Conservation (phyloP, 2,113 vertebrate genomes). For the Aptenodytes forsteri region DNA sequence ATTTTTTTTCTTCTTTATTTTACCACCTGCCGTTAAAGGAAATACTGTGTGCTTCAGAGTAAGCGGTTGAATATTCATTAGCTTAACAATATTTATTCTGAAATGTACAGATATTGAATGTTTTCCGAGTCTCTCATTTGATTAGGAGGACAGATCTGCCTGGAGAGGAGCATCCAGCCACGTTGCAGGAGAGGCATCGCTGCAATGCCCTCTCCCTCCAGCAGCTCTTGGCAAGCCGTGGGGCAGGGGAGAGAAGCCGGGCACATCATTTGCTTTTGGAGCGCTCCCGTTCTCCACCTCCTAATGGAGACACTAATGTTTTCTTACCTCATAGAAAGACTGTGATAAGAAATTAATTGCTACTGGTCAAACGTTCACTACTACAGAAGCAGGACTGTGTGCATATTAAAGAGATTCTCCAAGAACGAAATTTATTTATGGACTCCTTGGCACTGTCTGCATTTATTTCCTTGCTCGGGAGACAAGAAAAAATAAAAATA, state of each 20-base stretch:
- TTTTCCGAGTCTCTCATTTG: background rate
- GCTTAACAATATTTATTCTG: background rate
- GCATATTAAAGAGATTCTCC: slow-evolving; percentile 42
- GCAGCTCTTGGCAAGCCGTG: background rate
- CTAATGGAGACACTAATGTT: slow-evolving; percentile 51
- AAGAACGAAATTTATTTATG: slow-evolving; percentile 22
- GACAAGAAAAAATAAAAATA: background rate
- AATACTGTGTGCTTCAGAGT: background rate
- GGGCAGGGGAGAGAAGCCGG: background rate
- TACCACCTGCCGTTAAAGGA: background rate
- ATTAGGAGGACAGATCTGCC: background rate
- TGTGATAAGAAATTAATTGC: slow-evolving; percentile 66
- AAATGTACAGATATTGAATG: background rate
- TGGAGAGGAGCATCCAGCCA: background rate
- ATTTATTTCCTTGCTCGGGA: background rate
- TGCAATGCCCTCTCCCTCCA: background rate
- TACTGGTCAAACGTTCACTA: slow-evolving; percentile 50
- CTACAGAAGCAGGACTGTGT: background rate
- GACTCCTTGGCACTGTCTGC: background rate
- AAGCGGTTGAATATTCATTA: slow-evolving; percentile 10
- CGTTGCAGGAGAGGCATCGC: background rate
- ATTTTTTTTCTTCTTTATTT: background rate
- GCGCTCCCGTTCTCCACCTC: background rate
- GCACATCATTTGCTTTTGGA: background rate
- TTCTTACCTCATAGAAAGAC: slow-evolving; percentile 58